Percentiles rank a stretch among this genome's conserved stretches.
Conservation (phyloP, 2,888 invertebrate species). For the Cerastoderma edule region DNA sequence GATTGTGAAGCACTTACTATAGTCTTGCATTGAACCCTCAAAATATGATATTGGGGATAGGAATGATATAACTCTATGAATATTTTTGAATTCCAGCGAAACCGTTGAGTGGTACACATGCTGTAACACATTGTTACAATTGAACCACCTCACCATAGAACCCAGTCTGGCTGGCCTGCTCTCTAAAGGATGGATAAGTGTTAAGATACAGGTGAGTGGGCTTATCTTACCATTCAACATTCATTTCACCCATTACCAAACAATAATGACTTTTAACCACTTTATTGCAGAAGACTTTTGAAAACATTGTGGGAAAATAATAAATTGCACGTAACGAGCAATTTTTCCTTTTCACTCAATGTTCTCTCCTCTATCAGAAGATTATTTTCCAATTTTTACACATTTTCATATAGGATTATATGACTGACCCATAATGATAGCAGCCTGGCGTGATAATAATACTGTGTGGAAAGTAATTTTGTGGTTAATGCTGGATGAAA, state of each 20-base stretch:
- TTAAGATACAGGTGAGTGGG: background rate
- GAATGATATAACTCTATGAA: too few relatives aligned
- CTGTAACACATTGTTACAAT: slow-evolving; percentile 46
- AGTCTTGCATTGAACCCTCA: too few relatives aligned
- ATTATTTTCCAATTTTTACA: too few relatives aligned
- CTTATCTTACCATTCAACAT: too few relatives aligned
- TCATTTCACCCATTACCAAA: background rate
- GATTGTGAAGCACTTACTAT: too few relatives aligned
- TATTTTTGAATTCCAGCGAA: background rate
- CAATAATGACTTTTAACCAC: too few relatives aligned
- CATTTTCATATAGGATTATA: too few relatives aligned
- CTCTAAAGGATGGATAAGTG: slow-evolving; percentile 45
- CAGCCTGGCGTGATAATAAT: too few relatives aligned
- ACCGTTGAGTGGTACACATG: slow-evolving; percentile 48
- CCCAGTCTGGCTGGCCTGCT: slow-evolving; percentile 55
- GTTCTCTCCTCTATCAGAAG: background rate
- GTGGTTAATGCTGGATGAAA: too few relatives aligned
- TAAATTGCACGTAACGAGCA: slow-evolving; percentile 2
- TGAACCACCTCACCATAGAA: slow-evolving; percentile 68
- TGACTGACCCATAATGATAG: too few relatives aligned
- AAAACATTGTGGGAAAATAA: slow-evolving; percentile 13
- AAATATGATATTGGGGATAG: too few relatives aligned
- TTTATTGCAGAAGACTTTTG: background rate
- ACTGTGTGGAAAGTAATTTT: too few relatives aligned
- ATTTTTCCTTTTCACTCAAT: background rate